Conservation (phyloP, 2,113 vertebrate species). For the Poeciliopsis turrubarensis region DNA sequence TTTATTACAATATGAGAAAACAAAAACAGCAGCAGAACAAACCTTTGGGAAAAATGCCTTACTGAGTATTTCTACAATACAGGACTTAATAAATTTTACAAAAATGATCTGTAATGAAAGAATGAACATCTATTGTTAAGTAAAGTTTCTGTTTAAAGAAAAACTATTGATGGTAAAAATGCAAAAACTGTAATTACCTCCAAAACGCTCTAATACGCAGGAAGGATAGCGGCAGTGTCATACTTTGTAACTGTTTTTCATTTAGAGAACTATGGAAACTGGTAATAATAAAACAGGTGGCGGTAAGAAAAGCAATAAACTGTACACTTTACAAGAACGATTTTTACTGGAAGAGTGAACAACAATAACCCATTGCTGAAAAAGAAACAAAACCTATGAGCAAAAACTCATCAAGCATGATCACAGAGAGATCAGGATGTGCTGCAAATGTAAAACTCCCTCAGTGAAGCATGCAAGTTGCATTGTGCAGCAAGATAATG, state of each 20-base stretch:
- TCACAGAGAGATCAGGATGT: neutral
- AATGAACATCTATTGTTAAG: too few relatives aligned
- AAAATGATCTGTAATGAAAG: neutral
- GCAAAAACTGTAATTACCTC: too few relatives aligned
- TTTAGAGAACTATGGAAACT: neutral
- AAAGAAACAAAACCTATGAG: neutral
- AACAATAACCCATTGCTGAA: neutral
- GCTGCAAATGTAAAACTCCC: neutral
- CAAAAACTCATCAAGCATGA: neutral
- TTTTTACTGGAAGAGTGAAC: neutral
- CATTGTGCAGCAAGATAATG: neutral
- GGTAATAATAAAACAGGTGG: neutral
- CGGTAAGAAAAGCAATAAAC: neutral
- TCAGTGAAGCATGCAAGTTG: neutral
- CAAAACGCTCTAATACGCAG: too few relatives aligned
- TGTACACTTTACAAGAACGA: neutral
- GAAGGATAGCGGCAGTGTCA: too few relatives aligned
- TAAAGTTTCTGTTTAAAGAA: too few relatives aligned
- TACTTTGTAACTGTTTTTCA: neutral
- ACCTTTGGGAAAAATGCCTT: neutral
- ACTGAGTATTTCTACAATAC: neutral
- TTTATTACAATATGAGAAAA: neutral
- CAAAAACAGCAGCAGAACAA: neutral
- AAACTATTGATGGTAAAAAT: too few relatives aligned
- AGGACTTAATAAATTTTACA: neutral